phyloP scores from a whole-genome alignment of 1,140 invertebrate genomes.

The Colletes latitarsis region DNA sequence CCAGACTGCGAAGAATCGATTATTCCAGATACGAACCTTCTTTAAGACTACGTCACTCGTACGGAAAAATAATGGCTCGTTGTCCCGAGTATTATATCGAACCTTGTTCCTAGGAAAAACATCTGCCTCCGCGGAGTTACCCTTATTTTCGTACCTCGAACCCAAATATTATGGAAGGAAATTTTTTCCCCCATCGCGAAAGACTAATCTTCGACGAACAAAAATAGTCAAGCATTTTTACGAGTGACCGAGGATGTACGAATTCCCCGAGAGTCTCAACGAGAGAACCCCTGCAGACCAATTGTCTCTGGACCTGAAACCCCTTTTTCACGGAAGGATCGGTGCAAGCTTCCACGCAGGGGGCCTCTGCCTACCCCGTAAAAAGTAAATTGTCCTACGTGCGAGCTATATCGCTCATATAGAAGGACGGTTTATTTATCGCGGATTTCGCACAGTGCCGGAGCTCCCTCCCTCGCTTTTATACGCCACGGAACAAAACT shows the following conservation, averaged over 20 bases:
- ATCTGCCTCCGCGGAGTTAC: constrained; percentile 5
- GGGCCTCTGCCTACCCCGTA: background rate
- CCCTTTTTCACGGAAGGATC: background rate
- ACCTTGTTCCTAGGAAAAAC: constrained; percentile 17
- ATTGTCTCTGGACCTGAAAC: constrained; percentile 13
- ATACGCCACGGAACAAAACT: constrained; percentile 33
- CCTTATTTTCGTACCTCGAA: background rate
- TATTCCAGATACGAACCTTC: background rate
- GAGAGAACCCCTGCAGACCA: background rate
- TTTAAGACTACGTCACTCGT: background rate
- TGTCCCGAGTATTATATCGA: background rate
- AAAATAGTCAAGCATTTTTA: no score
- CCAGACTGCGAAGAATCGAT: background rate
- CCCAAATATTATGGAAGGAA: no score
- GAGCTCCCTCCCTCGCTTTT: constrained; percentile 17
- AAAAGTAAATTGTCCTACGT: constrained; percentile 34
- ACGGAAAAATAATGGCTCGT: no score
- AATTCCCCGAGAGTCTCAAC: background rate
- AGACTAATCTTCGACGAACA: no score
- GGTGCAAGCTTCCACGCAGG: background rate
- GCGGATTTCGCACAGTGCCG: constrained; percentile 36
- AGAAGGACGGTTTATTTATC: constrained; percentile 43
- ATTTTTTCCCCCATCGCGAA: no score
- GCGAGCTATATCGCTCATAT: constrained; percentile 24
- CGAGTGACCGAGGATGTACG: no score